Percentiles rank a stretch among this genome's conserved stretches.
Conservation (phyloP, 2,888 invertebrate genomes). For the Heliconius ismenius region DNA sequence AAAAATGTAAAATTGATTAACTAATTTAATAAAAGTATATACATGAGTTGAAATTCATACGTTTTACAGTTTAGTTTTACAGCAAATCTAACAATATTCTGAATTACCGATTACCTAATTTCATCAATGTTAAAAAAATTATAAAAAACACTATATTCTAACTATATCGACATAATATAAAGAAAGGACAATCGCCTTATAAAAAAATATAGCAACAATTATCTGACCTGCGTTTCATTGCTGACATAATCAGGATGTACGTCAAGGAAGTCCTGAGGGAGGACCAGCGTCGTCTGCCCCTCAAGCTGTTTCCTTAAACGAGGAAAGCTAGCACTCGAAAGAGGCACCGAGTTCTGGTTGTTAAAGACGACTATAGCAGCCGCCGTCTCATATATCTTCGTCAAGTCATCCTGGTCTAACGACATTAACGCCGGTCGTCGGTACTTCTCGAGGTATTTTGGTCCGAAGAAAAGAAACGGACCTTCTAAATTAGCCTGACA, state of each 20-base stretch:
- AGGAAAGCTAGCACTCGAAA: conserved; percentile 80
- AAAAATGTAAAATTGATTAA: too few relatives aligned
- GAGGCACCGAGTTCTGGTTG: conserved; percentile 79
- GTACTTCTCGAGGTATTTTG: conserved; percentile 72
- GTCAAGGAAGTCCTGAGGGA: conserved; percentile 81
- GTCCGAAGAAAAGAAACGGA: conserved; percentile 83
- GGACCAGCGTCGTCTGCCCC: conserved; percentile 73
- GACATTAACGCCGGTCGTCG: conserved; percentile 78
- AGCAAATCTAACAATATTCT: too few relatives aligned
- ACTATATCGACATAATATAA: too few relatives aligned
- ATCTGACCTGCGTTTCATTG: conserved; percentile 81
- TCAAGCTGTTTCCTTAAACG: conserved; percentile 80
- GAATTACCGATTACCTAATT: too few relatives aligned
- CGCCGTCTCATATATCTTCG: conserved; percentile 81
- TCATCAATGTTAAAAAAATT: too few relatives aligned
- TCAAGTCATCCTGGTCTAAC: conserved; percentile 79
- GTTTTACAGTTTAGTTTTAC: too few relatives aligned
- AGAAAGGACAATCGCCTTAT: background rate
- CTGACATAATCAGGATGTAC: conserved; percentile 83
- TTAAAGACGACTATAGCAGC: conserved; percentile 83
- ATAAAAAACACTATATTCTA: too few relatives aligned
- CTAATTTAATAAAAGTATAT: too few relatives aligned
- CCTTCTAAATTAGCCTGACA: conserved; percentile 77
- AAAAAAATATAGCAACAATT: background rate
- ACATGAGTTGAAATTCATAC: too few relatives aligned